Evolutionary conservation across 2,888 invertebrate species (phyloP).

Genomic region (Nemotelus nigrinus): DNA sequence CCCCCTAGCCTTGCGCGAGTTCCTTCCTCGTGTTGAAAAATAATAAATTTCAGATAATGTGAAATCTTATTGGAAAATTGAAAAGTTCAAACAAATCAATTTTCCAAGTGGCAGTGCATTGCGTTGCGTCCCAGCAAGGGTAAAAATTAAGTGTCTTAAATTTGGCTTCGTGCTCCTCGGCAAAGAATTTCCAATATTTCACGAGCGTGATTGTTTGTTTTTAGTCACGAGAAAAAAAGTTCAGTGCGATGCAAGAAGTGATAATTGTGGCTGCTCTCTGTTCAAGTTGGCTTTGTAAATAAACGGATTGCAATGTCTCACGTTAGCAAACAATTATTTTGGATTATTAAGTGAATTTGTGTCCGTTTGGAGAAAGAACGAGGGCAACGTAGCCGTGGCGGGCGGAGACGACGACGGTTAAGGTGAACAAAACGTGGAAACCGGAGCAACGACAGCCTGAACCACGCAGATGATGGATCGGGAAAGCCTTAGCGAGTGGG

Average conservation of each 20-base stretch:
- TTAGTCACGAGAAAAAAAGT: neutral
- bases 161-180: neutral
- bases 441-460: constrained; percentile 8
- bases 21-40: neutral
- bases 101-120: neutral
- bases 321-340: constrained; percentile 23
- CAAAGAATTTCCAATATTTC: neutral
- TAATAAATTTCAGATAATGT: no score
- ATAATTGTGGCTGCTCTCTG: neutral
- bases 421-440: constrained; percentile 35
- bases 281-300: constrained; percentile 9
- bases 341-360: constrained; percentile 41
- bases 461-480: constrained; percentile 62
- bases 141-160: neutral
- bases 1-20: constrained; percentile 17
- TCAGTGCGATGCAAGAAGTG: constrained; percentile 14
- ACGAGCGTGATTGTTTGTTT: no score
- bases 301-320: constrained; percentile 29
- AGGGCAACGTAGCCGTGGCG: constrained; percentile 8
- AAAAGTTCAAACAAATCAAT: constrained; percentile 6
- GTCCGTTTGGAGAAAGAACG: constrained; percentile 4
- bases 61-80: neutral
- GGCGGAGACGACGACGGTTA: constrained; percentile 37
- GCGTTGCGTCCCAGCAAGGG: no score
- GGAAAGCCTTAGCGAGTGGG: constrained; percentile 91